These are phyloP conservation scores for Metridium senile DNA, from an alignment of 92 coral and sea anemone genomes.

Conservation along the genomic window DNA sequence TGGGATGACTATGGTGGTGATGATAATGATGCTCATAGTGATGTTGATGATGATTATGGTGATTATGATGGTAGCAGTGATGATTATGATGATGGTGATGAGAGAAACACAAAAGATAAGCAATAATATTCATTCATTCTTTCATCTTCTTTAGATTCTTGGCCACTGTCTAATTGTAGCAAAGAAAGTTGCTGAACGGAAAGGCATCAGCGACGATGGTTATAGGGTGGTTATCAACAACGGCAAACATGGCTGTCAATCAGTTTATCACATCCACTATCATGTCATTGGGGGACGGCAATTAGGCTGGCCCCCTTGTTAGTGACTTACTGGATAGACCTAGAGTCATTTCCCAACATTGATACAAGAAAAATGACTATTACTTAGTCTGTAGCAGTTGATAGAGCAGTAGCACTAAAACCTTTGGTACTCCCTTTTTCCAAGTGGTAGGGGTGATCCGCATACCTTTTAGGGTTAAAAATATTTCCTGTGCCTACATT, in stretches of 20 bases:
- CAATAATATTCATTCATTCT: background rate
- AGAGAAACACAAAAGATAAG: too few relatives aligned
- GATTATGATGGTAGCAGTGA: too few relatives aligned
- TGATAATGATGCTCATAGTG: background rate
- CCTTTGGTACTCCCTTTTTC: too few relatives aligned
- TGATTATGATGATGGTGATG: background rate
- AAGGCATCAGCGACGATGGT: conserved; percentile 71
- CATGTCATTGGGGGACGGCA: conserved; percentile 81
- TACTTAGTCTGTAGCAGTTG: too few relatives aligned
- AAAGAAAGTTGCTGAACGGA: conserved; percentile 65
- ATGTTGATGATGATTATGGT: background rate
- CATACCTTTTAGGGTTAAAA: too few relatives aligned
- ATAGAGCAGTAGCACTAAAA: too few relatives aligned
- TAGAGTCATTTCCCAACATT: too few relatives aligned
- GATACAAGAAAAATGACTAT: too few relatives aligned
- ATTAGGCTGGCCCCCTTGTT: conserved; percentile 71
- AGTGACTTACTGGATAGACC: background rate
- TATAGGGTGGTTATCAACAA: conserved; percentile 76
- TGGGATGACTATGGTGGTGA: background rate
- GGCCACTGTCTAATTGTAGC: conserved; percentile 86
- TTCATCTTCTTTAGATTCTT: conserved; percentile 55
- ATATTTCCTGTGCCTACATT: too few relatives aligned
- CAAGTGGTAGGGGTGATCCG: too few relatives aligned
- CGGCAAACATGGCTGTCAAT: conserved; percentile 81
- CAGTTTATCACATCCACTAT: conserved; percentile 77